Percentiles rank a stretch among this genome's conserved stretches.
Evolutionary conservation across 2,113 vertebrate genomes (phyloP).

Genomic region (Heterotilapia buettikoferi): DNA sequence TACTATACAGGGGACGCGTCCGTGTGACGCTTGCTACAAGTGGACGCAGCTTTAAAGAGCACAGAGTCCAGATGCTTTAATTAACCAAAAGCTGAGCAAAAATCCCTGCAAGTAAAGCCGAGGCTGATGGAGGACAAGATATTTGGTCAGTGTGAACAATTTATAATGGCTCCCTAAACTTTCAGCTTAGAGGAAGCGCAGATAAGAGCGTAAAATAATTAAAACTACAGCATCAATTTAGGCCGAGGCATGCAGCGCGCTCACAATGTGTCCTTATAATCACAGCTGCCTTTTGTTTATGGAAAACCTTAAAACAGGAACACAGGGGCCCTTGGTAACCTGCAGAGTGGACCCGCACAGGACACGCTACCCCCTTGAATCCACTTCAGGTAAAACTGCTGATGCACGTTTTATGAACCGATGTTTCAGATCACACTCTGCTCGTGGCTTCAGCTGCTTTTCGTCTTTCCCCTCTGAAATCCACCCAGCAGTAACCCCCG

Average conservation of each 20-base stretch:
- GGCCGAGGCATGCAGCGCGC: neutral
- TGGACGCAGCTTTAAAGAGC: neutral
- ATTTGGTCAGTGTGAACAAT: conserved; percentile 4
- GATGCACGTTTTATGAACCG: too few species aligned
- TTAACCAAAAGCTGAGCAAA: neutral
- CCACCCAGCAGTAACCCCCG: neutral
- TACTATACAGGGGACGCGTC: neutral
- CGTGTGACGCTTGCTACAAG: neutral
- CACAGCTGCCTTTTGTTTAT: neutral
- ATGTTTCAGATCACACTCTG: neutral
- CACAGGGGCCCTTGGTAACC: neutral
- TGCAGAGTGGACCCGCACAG: rapidly evolving
- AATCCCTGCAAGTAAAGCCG: neutral
- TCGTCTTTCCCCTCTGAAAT: neutral
- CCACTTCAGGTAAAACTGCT: too few species aligned
- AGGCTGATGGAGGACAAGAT: conserved; percentile 18
- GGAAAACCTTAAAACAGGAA: neutral
- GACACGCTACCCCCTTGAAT: rapidly evolving
- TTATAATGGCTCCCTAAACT: neutral
- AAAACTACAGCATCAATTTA: conserved; percentile 20
- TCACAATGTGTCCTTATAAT: neutral
- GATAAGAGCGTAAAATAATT: conserved; percentile 18
- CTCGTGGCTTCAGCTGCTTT: neutral
- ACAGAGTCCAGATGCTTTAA: neutral
- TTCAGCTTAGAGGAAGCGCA: neutral